Evolutionary conservation across 2,113 vertebrate species (phyloP), one percentile per base, ranked within the genome.

Genomic region (Tragulus kanchil): DNA sequence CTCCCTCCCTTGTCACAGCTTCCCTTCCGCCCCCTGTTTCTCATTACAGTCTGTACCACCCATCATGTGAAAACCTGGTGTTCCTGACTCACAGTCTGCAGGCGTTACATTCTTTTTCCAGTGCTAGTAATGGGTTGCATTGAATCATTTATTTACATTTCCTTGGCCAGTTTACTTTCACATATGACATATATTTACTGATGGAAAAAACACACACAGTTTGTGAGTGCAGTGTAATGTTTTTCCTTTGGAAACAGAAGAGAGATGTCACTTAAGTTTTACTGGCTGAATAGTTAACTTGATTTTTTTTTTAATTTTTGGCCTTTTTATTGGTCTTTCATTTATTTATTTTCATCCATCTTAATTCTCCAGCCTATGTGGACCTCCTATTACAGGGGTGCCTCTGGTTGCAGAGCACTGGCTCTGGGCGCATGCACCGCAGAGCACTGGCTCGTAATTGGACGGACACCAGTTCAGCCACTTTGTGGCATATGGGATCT

Each of bases 131-230:
- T 85, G 31, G 8, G 5, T 62, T 58, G n/a, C 64, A 91, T 19
- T 23, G 56, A 95, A 71, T 95, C 64, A 85, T 86, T 91, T 94
- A 93, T 94, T 95, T 97, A 91, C 3, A 54, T 42, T 93, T 83
- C 69, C 86, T 94, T n/a, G 23, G 54, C 21, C 69, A 93, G 42
- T 85, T 82, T 67, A 64, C 91, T 97, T 96, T 96, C 52, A 94
- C 36, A 83, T 81, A 82, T 50, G 78, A 56, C 21, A 54, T 85
- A 14, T 62, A 90, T 94, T 97, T 96, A 90, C 15, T 71, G 71
- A 90, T 86, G 54, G 36, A 82, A 85, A 75, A 96, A 96, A 85
- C 89, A 97, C 14, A 79, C 21, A 21, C 21, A 36, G 36, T n/a
- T 81, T 81, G 71, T 77, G 17, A 84, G n/a, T 79, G 13, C 26